Conservation (phyloP, 2,797 vertebrate species). For the Hapalemur alaotrensis region DNA sequence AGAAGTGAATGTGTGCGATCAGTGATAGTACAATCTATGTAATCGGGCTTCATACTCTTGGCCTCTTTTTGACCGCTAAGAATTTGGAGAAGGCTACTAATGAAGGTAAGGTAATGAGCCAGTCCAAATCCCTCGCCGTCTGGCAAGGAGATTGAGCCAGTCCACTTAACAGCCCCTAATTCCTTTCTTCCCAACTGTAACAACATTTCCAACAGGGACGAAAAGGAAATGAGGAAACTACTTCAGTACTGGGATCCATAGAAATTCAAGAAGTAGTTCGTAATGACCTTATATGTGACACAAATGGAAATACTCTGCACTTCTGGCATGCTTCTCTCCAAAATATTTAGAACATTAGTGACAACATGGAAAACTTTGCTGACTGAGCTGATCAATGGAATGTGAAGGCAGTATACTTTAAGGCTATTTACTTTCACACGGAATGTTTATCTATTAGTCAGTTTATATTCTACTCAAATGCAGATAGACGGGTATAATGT, state of each 20-base stretch:
- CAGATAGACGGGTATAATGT: slow-evolving; percentile 87
- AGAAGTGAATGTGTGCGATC: slow-evolving; percentile 32
- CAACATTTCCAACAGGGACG: slow-evolving; percentile 72
- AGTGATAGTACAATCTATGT: not conserved
- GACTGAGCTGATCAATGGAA: slow-evolving; percentile 88
- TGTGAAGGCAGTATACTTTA: slow-evolving; percentile 88
- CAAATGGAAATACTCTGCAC: slow-evolving; percentile 80
- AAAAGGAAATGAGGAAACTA: slow-evolving; percentile 79
- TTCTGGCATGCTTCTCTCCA: slow-evolving; percentile 82
- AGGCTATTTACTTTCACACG: slow-evolving; percentile 86
- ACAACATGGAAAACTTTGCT: slow-evolving; percentile 85
- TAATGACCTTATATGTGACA: slow-evolving; percentile 80
- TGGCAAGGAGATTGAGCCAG: slow-evolving; percentile 54
- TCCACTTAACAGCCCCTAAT: slow-evolving; percentile 71
- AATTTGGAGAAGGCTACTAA: slow-evolving; percentile 73
- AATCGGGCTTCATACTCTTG: not conserved
- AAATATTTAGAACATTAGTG: slow-evolving; percentile 86
- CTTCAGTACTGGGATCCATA: slow-evolving; percentile 81
- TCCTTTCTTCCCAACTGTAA: slow-evolving; percentile 73
- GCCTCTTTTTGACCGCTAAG: slow-evolving; percentile 54
- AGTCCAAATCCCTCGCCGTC: slow-evolving; percentile 40
- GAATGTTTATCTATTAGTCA: slow-evolving; percentile 88
- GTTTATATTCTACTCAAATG: slow-evolving; percentile 87
- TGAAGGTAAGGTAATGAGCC: slow-evolving; percentile 74
- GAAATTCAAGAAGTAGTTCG: slow-evolving; percentile 81